A percentile compares a stretch with the other conserved stretches of the same genome.
Conservation (phyloP, 2,888 invertebrate species). For the Tetragnatha montana region DNA sequence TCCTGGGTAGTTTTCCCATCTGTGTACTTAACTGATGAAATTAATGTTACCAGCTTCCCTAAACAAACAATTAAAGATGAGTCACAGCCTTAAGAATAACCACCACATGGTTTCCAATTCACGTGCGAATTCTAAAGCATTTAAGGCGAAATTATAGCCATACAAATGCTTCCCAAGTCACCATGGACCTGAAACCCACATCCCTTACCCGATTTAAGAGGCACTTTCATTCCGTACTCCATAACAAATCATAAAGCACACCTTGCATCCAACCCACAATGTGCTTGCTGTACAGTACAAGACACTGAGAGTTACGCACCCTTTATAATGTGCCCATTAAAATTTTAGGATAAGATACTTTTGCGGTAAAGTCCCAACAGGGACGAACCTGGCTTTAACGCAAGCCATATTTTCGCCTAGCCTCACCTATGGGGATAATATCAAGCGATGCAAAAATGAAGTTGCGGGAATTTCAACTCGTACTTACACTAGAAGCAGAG, state of each 20-base stretch:
- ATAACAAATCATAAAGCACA: not conserved
- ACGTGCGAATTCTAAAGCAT: not conserved
- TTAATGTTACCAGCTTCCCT: too few relatives aligned
- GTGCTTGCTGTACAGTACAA: not conserved
- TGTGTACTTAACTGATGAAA: too few relatives aligned
- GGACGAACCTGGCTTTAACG: slow-evolving; percentile 22
- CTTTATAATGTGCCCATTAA: slow-evolving; percentile 20
- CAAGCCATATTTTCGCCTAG: slow-evolving; percentile 40
- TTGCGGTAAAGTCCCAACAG: slow-evolving; percentile 13
- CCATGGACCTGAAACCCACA: not conserved
- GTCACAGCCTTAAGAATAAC: too few relatives aligned
- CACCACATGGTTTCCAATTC: not conserved
- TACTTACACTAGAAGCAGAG: slow-evolving; percentile 18
- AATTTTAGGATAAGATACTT: slow-evolving; percentile 24
- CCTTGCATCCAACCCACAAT: not conserved
- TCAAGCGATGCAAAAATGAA: slow-evolving; percentile 40
- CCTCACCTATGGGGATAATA: slow-evolving; percentile 48
- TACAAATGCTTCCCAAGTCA: not conserved
- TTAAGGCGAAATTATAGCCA: not conserved
- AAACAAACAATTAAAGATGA: too few relatives aligned
- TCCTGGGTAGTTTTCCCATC: too few relatives aligned
- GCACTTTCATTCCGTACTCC: not conserved
- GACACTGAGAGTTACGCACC: not conserved
- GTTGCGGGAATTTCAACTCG: slow-evolving; percentile 18
- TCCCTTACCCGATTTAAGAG: not conserved